phyloP scores from a whole-genome alignment of 2,113 vertebrate genomes.

The Alethe castanea region DNA sequence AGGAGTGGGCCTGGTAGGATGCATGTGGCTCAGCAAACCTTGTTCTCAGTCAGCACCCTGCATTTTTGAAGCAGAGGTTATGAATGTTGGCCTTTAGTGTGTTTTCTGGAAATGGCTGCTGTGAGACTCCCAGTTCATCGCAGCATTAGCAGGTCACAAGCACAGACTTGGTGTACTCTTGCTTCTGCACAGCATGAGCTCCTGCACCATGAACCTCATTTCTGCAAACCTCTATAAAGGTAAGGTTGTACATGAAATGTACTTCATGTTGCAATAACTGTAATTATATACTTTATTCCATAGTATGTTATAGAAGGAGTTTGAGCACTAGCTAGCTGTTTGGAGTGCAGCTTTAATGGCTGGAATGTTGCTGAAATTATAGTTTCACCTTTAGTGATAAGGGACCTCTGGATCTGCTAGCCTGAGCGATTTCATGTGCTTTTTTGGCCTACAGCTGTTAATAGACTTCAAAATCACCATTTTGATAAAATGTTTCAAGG shows the following conservation, averaged over 20 bases:
- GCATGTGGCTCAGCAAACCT: not conserved
- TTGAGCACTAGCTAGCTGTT: not conserved
- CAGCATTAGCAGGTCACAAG: not conserved
- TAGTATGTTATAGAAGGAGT: not conserved
- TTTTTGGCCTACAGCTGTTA: not conserved
- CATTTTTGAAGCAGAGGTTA: not conserved
- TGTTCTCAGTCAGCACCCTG: not conserved
- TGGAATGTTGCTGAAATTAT: not conserved
- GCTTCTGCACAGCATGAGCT: not conserved
- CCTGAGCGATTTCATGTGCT: not conserved
- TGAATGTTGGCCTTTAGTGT: not conserved
- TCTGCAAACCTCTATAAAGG: not conserved
- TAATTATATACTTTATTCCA: not conserved
- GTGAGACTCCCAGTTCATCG: not conserved
- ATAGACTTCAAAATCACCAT: not conserved
- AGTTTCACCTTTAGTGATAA: not conserved
- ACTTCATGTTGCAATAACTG: not conserved
- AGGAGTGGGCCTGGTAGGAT: not conserved
- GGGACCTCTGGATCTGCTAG: not conserved
- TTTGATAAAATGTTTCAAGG: slow-evolving; percentile 8
- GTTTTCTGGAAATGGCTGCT: not conserved
- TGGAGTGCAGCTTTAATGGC: not conserved
- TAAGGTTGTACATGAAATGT: not conserved
- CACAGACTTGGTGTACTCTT: not conserved
- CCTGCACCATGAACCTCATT: not conserved